phyloP scores from a whole-genome alignment of 30 jellyfish, hydroid and myxozoan genomes.

The Chrysaora quinquecirrha region DNA sequence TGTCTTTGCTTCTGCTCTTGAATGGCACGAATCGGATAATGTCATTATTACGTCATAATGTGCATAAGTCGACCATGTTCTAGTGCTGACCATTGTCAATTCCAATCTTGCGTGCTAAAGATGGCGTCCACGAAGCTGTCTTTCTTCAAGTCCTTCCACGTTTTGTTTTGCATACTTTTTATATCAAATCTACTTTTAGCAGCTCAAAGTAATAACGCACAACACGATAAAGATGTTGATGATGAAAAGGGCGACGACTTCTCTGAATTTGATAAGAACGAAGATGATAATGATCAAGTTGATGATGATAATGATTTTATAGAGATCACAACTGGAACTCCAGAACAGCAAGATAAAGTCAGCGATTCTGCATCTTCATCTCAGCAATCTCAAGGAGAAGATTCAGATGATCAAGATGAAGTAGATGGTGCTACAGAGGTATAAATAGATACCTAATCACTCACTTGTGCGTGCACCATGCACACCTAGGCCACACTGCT shows the following conservation, averaged over 20 bases:
- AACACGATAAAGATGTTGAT: constrained; percentile 13
- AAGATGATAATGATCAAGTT: constrained; percentile 49
- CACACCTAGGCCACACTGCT: too few relatives aligned
- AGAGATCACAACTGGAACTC: constrained; percentile 46
- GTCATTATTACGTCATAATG: too few relatives aligned
- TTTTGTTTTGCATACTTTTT: not conserved
- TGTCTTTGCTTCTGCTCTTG: too few relatives aligned
- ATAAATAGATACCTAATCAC: too few relatives aligned
- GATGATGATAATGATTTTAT: constrained; percentile 68
- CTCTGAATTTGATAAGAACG: constrained; percentile 70
- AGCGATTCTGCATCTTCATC: constrained; percentile 13
- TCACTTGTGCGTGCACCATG: too few relatives aligned
- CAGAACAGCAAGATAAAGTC: not conserved
- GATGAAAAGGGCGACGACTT: constrained; percentile 60
- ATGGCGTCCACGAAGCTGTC: too few relatives aligned
- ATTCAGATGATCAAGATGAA: constrained; percentile 28
- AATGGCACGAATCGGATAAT: too few relatives aligned
- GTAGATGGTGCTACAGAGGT: constrained; percentile 35
- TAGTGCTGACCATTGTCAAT: too few relatives aligned
- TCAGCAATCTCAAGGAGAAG: constrained; percentile 27
- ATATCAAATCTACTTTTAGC: not conserved
- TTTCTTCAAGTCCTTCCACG: too few relatives aligned
- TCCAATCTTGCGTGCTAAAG: too few relatives aligned
- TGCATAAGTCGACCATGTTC: too few relatives aligned
- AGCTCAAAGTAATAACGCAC: not conserved